These are phyloP conservation scores for Oryctes rhinoceros DNA, from an alignment of 1,140 invertebrate genomes.

Conservation along the genomic window DNA sequence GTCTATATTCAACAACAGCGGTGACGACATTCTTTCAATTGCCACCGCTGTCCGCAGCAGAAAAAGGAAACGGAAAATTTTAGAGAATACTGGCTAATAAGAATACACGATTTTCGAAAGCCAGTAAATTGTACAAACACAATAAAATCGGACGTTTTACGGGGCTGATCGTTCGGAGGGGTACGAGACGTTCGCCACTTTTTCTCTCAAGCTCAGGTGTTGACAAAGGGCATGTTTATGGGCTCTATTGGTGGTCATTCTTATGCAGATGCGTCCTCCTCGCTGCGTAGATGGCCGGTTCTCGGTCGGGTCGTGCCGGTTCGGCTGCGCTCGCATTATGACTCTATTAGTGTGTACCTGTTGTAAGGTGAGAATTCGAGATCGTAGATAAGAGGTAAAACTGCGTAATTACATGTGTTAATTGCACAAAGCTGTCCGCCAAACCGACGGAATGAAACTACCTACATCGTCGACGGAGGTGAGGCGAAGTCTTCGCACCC, in stretches of 20 bases:
- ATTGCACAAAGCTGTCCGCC: constrained; percentile 35
- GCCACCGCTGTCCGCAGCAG: not conserved
- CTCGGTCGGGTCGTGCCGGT: not conserved
- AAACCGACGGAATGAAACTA: not conserved
- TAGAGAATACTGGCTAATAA: constrained; percentile 26
- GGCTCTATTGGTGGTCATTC: constrained; percentile 49
- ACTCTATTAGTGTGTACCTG: constrained; percentile 46
- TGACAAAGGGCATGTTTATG: constrained; percentile 57
- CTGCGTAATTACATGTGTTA: constrained; percentile 40
- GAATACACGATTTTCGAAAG: constrained; percentile 19
- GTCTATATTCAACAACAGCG: not conserved
- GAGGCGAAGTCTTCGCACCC: not conserved
- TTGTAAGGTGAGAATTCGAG: constrained; percentile 42
- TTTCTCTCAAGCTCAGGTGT: constrained; percentile 50
- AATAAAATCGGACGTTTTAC: constrained; percentile 55
- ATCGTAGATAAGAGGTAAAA: constrained; percentile 39
- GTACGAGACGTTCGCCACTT: constrained; percentile 6
- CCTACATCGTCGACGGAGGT: not conserved
- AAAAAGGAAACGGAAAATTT: not conserved
- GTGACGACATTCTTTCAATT: constrained; percentile 27
- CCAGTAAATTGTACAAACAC: constrained; percentile 56
- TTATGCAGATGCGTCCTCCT: constrained; percentile 52
- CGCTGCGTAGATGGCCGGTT: constrained; percentile 8
- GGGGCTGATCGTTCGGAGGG: constrained; percentile 45
- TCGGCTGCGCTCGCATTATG: constrained; percentile 42